A percentile compares a stretch with the other conserved stretches of the same genome.
phyloP scores from a whole-genome alignment of 2,113 vertebrate species.

The Oxygymnocypris stewartii region DNA sequence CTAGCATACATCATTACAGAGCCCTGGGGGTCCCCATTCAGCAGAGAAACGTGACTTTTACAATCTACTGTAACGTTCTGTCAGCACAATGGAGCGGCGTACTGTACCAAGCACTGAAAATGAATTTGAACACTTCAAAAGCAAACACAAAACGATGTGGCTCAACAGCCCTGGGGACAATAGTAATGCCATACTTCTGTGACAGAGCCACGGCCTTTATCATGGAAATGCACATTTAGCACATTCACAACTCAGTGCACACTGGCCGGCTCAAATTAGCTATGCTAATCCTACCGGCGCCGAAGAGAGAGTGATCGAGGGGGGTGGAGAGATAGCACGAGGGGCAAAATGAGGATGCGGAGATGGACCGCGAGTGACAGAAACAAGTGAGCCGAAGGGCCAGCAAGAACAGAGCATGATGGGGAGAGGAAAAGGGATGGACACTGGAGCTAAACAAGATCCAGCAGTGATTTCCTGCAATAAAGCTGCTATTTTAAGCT shows the following conservation, averaged over 20 bases:
- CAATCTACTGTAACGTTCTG: conserved; percentile 21
- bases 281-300: conserved; percentile 32
- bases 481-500: background rate
- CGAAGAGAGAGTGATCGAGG: background rate
- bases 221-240: conserved; percentile 46
- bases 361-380: conserved; percentile 12
- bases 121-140: conserved; percentile 36
- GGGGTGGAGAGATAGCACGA: conserved; percentile 22
- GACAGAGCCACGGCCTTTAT: conserved; percentile 33
- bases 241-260: conserved; percentile 43
- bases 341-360: background rate
- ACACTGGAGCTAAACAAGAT: no score
- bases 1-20: background rate
- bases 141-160: conserved; percentile 2
- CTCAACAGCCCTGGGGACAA: conserved; percentile 10
- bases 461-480: no score
- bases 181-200: background rate
- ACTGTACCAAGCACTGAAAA: conserved; percentile 7
- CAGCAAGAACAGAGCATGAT: background rate
- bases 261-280: conserved; percentile 34
- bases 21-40: conserved; percentile 23
- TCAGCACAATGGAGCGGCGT: background rate
- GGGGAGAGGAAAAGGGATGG: background rate
- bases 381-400: conserved; percentile 1
- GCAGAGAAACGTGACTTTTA: conserved; percentile 9